Evolutionary conservation across 2,113 vertebrate species (phyloP).

Genomic region (Megatriorchis doriae): DNA sequence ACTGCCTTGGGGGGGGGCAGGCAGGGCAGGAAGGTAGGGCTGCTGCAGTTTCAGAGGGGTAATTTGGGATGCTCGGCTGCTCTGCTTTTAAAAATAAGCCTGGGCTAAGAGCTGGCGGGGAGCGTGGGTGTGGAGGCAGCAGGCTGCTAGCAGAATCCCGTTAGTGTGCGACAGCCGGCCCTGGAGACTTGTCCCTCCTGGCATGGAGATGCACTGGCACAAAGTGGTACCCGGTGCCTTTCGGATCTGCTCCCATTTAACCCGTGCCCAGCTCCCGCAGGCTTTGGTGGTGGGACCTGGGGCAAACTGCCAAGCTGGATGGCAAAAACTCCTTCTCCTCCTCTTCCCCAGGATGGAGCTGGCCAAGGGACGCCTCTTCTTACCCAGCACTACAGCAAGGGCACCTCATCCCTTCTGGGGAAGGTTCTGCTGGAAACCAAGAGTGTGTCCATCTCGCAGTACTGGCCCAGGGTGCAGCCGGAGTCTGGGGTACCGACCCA

Average conservation of each 20-base stretch:
- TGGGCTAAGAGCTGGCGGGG: neutral
- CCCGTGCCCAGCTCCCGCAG: neutral
- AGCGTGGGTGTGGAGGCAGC: neutral
- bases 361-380: neutral
- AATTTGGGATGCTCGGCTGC: neutral
- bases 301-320: fast-evolving
- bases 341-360: neutral
- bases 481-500: neutral
- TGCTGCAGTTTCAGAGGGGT: fast-evolving
- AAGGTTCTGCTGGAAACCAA: neutral
- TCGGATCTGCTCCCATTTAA: neutral
- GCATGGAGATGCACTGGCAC: neutral
- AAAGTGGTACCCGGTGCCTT: neutral
- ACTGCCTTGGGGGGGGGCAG: too few relatives aligned
- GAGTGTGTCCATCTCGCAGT: fast-evolving
- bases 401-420: neutral
- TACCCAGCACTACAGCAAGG: neutral
- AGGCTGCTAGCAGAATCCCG: neutral
- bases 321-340: neutral
- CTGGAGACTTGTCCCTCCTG: neutral
- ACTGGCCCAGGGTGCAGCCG: fast-evolving
- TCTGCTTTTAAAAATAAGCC: neutral
- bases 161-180: neutral
- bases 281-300: neutral
- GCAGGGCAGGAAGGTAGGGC: neutral